Conservation (phyloP, 2,797 vertebrate genomes). For the Schizopygopsis pylzovi region DNA sequence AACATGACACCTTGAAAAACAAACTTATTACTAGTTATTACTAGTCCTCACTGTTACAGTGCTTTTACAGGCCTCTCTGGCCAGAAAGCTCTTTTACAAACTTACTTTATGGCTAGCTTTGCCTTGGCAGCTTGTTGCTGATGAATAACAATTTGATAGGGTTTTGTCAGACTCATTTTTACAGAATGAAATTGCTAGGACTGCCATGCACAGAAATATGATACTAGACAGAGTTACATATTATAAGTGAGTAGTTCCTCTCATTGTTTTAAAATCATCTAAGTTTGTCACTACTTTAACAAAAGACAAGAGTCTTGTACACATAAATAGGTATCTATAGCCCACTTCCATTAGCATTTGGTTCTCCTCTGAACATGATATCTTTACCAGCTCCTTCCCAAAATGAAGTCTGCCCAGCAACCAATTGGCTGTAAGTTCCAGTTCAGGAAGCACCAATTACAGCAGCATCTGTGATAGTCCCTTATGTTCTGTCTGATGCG, state of each 20-base stretch:
- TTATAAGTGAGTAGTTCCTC: slow-evolving; percentile 47
- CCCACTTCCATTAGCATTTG: slow-evolving; percentile 54
- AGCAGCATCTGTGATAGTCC: slow-evolving; percentile 54
- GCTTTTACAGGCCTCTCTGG: slow-evolving; percentile 65
- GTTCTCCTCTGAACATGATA: slow-evolving; percentile 39
- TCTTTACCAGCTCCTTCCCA: slow-evolving; percentile 38
- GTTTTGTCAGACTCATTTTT: neutral
- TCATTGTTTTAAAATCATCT: slow-evolving; percentile 13
- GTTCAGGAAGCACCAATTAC: slow-evolving; percentile 70
- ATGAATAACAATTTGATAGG: slow-evolving; percentile 29
- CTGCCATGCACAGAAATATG: neutral
- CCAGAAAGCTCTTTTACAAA: slow-evolving; percentile 76
- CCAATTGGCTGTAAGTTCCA: slow-evolving; percentile 67
- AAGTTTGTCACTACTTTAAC: slow-evolving; percentile 24
- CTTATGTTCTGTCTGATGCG: slow-evolving; percentile 56
- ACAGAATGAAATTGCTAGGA: no score
- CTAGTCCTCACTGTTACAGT: slow-evolving; percentile 56
- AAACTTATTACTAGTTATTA: slow-evolving; percentile 72
- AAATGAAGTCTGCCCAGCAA: slow-evolving; percentile 68
- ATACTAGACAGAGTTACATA: neutral
- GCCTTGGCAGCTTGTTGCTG: slow-evolving; percentile 62
- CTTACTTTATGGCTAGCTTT: slow-evolving; percentile 70
- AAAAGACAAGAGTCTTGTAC: slow-evolving; percentile 36
- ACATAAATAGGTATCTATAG: slow-evolving; percentile 34
- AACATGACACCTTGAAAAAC: slow-evolving; percentile 78